A percentile compares a stretch with the other conserved stretches of the same genome.
phyloP scores from a whole-genome alignment of 2,797 vertebrate genomes.

The Synanceia verrucosa region DNA sequence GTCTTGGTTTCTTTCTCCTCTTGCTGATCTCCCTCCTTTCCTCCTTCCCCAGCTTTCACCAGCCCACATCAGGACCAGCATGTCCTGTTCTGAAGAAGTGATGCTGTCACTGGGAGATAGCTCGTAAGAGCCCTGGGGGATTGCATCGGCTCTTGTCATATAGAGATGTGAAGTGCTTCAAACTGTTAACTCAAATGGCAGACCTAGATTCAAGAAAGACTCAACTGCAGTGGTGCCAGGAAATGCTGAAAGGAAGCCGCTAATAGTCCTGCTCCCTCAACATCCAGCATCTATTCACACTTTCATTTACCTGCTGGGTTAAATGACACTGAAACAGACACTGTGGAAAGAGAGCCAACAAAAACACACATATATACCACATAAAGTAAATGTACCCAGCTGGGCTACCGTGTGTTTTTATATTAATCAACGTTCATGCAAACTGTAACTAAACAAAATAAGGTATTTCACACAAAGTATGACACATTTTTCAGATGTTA shows the following conservation, averaged over 20 bases:
- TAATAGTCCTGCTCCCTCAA: slow-evolving; percentile 48
- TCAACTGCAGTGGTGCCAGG: slow-evolving; percentile 34
- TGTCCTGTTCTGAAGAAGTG: slow-evolving; percentile 57
- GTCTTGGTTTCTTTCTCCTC: slow-evolving; percentile 23
- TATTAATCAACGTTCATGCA: not conserved
- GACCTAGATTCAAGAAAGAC: slow-evolving; percentile 66
- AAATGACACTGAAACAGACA: slow-evolving; percentile 6
- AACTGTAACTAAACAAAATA: not conserved
- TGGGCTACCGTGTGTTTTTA: not conserved
- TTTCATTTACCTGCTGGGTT: slow-evolving; percentile 29
- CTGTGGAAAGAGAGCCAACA: not conserved
- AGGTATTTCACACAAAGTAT: not conserved
- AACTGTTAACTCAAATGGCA: slow-evolving; percentile 77
- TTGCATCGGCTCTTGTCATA: slow-evolving; percentile 79
- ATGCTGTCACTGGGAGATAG: slow-evolving; percentile 76
- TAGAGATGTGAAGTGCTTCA: slow-evolving; percentile 77
- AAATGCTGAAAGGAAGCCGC: slow-evolving; percentile 61
- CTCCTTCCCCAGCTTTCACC: not conserved
- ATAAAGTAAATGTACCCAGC: not conserved
- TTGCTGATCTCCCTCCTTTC: slow-evolving; percentile 5
- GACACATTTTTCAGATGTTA: not conserved
- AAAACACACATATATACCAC: not conserved
- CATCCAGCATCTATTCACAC: slow-evolving; percentile 33
- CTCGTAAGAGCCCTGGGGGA: slow-evolving; percentile 71
- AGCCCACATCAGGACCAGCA: slow-evolving; percentile 54